Evolutionary conservation across 2,797 vertebrate species (phyloP), one percentile per base, ranked within the genome.

Genomic region (Falco novaeseelandiae): DNA sequence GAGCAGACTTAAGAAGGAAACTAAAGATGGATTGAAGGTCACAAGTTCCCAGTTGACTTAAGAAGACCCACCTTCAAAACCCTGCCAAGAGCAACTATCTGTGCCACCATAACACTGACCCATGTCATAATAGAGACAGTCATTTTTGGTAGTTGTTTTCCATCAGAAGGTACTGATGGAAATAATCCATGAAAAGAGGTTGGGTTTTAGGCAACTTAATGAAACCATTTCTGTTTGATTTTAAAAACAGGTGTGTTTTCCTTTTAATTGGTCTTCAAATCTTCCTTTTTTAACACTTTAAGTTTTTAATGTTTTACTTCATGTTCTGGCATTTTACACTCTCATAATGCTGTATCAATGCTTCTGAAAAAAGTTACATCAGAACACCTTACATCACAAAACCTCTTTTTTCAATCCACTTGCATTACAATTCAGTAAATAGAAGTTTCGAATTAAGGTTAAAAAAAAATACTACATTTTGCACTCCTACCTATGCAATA

Each of bases 21-120:
- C 22, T 8, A 32, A 90, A 70, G 57, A 51, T 13, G 2, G 36
- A 46, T 9, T 38, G 26, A 72, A 59, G 32, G 14, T 70, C 42
- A 18, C 30, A 63, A 51, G 30, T 40, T 74, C 34, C 19, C 52
- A 70, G 42, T 8, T 38, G 30, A 57, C 48, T 36, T 71, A 15
- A 77, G 73, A 84, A 93, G 76, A 38, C 20, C 12, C 34, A 14
- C 14, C 59, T 84, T 48, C 20, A 52, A 72, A 88, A 77, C 9
- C 23, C n/a, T 69, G 21, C 13, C 34, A 77, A 72, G 11, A 69
- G 21, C 54, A 84, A 19, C 54, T 51, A 16, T 30, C 30, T 42
- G 14, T 48, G 38, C 70, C 52, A 46, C 19, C 2, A 0, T 52
- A 85, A 59, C 10, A 40, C 10, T 1, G 2, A 30, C 5, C 4